Conservation (phyloP, 2,888 invertebrate species). For the Fragum sueziense region DNA sequence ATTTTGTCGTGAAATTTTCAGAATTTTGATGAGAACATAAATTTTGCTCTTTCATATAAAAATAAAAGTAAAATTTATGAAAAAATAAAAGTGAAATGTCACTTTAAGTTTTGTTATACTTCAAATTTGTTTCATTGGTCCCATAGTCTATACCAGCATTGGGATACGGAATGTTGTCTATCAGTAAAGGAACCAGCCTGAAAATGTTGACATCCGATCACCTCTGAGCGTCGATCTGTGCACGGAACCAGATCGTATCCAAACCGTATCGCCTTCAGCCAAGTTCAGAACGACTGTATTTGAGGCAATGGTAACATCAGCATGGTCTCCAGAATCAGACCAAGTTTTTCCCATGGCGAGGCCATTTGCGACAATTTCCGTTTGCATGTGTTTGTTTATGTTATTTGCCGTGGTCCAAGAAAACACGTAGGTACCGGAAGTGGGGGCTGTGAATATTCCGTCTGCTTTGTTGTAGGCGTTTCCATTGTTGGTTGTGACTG, state of each 20-base stretch:
- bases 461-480: conserved; percentile 43
- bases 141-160: too few relatives aligned
- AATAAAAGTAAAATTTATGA: too few relatives aligned
- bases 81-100: too few relatives aligned
- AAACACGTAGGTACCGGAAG: conserved; percentile 45
- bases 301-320: conserved; percentile 40
- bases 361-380: conserved; percentile 46
- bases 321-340: conserved; percentile 46
- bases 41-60: too few relatives aligned
- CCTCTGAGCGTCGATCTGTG: conserved; percentile 34
- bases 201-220: conserved; percentile 32
- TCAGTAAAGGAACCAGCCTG: conserved; percentile 35
- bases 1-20: too few relatives aligned
- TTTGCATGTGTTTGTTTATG: conserved; percentile 37
- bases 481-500: conserved; percentile 52
- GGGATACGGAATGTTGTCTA: too few relatives aligned
- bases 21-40: too few relatives aligned
- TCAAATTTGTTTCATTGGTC: too few relatives aligned
- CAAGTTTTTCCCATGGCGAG: conserved; percentile 20
- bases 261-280: conserved; percentile 37
- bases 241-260: conserved; percentile 33
- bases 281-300: conserved; percentile 40
- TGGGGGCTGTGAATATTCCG: conserved; percentile 50
- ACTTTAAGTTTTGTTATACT: too few relatives aligned
- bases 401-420: conserved; percentile 43